phyloP scores from a whole-genome alignment of 1,140 invertebrate genomes.

The Drosophila ficusphila region DNA sequence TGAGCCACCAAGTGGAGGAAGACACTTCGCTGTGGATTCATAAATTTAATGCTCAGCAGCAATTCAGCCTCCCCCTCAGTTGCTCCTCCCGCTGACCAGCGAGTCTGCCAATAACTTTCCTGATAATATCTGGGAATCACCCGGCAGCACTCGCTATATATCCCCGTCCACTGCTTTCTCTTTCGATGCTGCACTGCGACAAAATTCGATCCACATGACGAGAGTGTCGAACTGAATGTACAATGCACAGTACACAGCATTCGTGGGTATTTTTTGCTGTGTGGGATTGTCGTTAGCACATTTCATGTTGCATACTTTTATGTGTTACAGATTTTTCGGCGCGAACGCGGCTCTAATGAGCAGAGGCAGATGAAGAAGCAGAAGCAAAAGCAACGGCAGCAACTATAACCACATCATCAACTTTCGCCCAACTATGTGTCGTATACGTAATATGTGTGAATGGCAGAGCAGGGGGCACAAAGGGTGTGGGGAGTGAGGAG shows the following conservation, averaged over 20 bases:
- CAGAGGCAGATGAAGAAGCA: constrained; percentile 23
- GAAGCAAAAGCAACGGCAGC: constrained; percentile 13
- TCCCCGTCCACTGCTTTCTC: constrained; percentile 26
- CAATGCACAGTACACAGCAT: too few species aligned
- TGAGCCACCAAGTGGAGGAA: constrained; percentile 45
- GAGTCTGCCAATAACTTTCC: constrained; percentile 69
- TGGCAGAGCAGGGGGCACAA: constrained; percentile 2
- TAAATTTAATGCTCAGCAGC: constrained; percentile 80
- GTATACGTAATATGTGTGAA: constrained; percentile 65
- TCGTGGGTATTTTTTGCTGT: constrained; percentile 15
- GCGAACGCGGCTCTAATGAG: constrained; percentile 69
- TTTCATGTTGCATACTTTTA: constrained; percentile 72
- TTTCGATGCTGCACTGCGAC: constrained; percentile 9
- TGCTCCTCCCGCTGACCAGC: constrained; percentile 1
- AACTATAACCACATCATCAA: constrained; percentile 59
- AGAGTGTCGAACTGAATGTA: too few species aligned
- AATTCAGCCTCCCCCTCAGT: constrained; percentile 8
- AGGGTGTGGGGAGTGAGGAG: neutral
- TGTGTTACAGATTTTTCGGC: constrained; percentile 65
- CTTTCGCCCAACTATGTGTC: constrained; percentile 70
- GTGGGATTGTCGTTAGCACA: constrained; percentile 60
- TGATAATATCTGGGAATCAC: constrained; percentile 77
- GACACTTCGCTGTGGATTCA: constrained; percentile 65
- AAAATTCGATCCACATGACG: too few species aligned
- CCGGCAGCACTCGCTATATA: constrained; percentile 12